Evolutionary conservation across 2,113 vertebrate species (phyloP), one percentile per base, ranked within the genome.

Genomic region (Urocitellus parryii): DNA sequence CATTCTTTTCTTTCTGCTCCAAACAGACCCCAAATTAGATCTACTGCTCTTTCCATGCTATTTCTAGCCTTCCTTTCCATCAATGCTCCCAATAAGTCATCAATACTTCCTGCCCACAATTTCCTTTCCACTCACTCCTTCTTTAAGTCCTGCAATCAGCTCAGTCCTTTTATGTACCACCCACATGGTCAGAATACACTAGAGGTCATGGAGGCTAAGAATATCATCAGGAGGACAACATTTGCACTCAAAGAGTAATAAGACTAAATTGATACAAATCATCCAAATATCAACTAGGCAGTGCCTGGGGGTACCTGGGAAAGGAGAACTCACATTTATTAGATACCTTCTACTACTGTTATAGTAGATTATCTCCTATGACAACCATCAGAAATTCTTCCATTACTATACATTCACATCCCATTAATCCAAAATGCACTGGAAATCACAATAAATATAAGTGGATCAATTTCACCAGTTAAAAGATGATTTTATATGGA

Each of bases 361-460:
- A 14, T 72, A 37, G 17, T 76, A 82, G 25, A 61, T 76, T 95
- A 34, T 53, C 18, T 88, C 56, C 37, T 8, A 39, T 93, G 29
- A 51, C 27, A 14, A 11, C 42, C 78, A 80, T 39, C 27, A 91
- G 61, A 24, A 91, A 80, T 88, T 78, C 78, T 72, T 88, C 42
- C n/a, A 85, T 73, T 45, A 39, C 20, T 77, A 37, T n/a, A 29
- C 17, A 53, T 18, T 37, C 16, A 51, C 27, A 8, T 70, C 39
- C 70, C 18, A 85, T 18, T 56, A 79, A 93, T 14, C 61, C 58
- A n/a, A 78, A 78, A 5, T 88, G 4, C 29, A 91, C 80, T 51
- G 80, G 34, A 94, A 92, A 92, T 56, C 39, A 90, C 42, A 85
- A 65, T 77, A 86, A 95, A 68, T 76, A 29, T 70, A 96, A 92